Evolutionary conservation across 2,113 vertebrate species (phyloP), one percentile per base, ranked within the genome.

Genomic region (Orientallactaga bullata): DNA sequence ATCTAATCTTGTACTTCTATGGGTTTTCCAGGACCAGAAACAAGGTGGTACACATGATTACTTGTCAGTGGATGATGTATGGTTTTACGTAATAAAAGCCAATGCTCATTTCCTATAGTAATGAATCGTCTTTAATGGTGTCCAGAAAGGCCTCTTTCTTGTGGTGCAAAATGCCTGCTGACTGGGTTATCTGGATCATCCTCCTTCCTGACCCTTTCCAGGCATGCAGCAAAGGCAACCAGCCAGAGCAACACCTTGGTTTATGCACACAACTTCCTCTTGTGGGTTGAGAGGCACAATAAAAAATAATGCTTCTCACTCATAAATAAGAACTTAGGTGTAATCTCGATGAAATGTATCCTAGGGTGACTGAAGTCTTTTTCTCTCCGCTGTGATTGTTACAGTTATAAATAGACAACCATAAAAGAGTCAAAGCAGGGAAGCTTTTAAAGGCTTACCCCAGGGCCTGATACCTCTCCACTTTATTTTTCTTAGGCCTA

Each of bases 401-500:
- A 85, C 85, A 18, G 42, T 94, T 93, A 96, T 89, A 97, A 96
- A 96, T 94, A 97, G 94, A 96, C 90, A 96, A 84, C 26, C 89
- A 82, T 92, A 88, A 96, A 95, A 89, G 80, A 97, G 96, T 96
- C 97, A 96, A 96, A 97, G 71, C 73, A 66, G 76, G 79, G 95
- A 97, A 82, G 93, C 94, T 96, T 97, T 97, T 96, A 97, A 96
- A 96, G 94, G 89, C 92, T 96, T 96, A 96, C 71, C 81, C 89
- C 68, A 80, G 73, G 76, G 84, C 73, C 83, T 93, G 58, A 86
- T 94, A 78, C 95, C 94, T 96, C 90, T 93, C 96, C 63, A 87
- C 96, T 97, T 97, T 97, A 97, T 97, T 97, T 97, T 97, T 97
- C 96, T 97, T 96, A 97, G 94, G 81, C 95, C n/a, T 97, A 97